Base-by-base conservation (phyloP, 2,888 invertebrate species). In the Trichogramma evanescens region DNA sequence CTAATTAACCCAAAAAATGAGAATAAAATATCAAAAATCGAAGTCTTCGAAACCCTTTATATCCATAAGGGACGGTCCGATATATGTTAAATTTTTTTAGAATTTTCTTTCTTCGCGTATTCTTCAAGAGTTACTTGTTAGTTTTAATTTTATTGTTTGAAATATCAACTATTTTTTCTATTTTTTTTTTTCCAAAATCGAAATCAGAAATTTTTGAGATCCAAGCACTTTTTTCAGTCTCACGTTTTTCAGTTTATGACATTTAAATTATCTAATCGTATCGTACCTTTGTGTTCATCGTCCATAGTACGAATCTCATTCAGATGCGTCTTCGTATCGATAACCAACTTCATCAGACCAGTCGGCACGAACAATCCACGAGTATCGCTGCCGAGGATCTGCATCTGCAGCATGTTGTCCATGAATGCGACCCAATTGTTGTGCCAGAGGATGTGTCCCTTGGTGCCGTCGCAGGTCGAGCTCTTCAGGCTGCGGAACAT, bases 361-460 rank as follows among this genome's bases (percentile, higher is more conserved):
- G 83, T 85, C 0, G 87, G 87, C 6, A 87, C 78, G 61, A 80
- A 80, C 1, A 87, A 73, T 41, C 79, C 74, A 56, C 81, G 74
- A 6, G 78, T 74, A 26, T 80, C 77, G 26, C 73, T 66, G 3
- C 75, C 74, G 0, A 86, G 63, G 43, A 86, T 78, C 48, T 82
- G 78, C 67, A 84, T 80, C 70, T 89, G 89, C 44, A 89, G 74
- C 82, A 89, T 83, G 9, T 83, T 84, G 69, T 89, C 89, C 74
- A 89, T 78, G 72, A 86, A 88, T 0, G 86, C 81, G 4, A 86
- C 82, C 86, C 87, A 89, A 69, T 86, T 85, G 61, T 82, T 82
- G 9, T 74, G 75, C 87, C 88, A 88, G 6, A 67, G 60, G 7
- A 82, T 67, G 26, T 66, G 73, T 5, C 79, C 81, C 5, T 68